Percentiles rank a stretch among this genome's conserved stretches.
Evolutionary conservation across 2,888 invertebrate species (phyloP).

Genomic region (Conistra vaccinii): DNA sequence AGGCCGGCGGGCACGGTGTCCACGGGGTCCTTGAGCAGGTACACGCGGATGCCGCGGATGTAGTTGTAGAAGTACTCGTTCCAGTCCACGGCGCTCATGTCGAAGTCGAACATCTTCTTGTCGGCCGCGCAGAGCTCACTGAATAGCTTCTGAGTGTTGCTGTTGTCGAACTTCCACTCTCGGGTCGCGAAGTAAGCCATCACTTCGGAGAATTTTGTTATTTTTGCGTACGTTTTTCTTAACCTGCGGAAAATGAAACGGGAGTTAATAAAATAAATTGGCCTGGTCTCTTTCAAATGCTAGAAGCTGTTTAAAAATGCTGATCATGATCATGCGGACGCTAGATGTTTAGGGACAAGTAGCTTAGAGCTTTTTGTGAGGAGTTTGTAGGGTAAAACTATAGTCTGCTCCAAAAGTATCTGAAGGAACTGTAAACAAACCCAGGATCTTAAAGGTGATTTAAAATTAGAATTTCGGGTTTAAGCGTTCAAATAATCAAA

Average conservation of each 20-base stretch:
- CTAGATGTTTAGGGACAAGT: neutral
- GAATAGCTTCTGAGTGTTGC: constrained; percentile 89
- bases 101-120: constrained; percentile 92
- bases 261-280: neutral
- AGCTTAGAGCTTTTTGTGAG: neutral
- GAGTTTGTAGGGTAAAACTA: neutral
- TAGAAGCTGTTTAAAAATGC: neutral
- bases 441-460: neutral
- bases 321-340: no score
- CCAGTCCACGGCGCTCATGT: constrained; percentile 93
- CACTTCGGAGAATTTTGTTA: constrained; percentile 93
- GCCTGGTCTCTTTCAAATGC: neutral
- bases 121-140: constrained; percentile 90
- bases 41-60: constrained; percentile 93
- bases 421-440: neutral
- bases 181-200: constrained; percentile 94
- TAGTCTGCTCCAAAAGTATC: neutral
- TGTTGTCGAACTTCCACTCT: constrained; percentile 93
- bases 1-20: constrained; percentile 92
- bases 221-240: constrained; percentile 93
- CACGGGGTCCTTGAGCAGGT: constrained; percentile 94
- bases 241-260: constrained; percentile 89
- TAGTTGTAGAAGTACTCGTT: constrained; percentile 92
- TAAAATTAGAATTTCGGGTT: neutral
- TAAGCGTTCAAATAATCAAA: no score